phyloP scores from a whole-genome alignment of 2,113 vertebrate genomes.

The human region DNA sequence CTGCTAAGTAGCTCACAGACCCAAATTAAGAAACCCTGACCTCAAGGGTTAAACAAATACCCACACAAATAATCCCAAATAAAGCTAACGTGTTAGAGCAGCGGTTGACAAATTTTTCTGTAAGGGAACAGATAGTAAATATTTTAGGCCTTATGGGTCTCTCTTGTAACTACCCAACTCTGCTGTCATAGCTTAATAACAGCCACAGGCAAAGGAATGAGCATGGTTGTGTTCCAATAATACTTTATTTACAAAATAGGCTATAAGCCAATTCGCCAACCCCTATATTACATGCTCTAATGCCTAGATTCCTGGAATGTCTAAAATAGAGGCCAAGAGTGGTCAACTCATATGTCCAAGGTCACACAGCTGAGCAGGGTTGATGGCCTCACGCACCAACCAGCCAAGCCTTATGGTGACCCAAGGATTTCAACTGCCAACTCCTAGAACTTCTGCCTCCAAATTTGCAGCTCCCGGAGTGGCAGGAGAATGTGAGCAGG shows the following conservation, averaged over 20 bases:
- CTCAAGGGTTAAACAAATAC: background rate
- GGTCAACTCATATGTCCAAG: background rate
- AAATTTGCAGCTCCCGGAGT: background rate
- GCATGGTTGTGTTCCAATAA: constrained; percentile 33
- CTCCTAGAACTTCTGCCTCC: background rate
- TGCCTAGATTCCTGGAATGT: background rate
- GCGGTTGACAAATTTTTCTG: background rate
- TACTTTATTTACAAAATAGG: constrained; percentile 53
- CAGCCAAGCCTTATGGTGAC: background rate
- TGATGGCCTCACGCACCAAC: background rate
- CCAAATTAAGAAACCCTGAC: constrained; percentile 11
- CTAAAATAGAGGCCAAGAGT: background rate
- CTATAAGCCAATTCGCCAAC: background rate
- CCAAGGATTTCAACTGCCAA: background rate
- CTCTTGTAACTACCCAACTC: background rate
- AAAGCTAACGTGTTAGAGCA: background rate
- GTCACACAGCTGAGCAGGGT: background rate
- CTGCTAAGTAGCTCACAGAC: background rate
- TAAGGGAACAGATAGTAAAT: background rate
- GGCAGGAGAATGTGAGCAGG: background rate
- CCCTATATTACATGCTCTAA: background rate
- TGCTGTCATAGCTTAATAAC: background rate
- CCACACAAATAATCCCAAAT: background rate
- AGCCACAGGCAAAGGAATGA: constrained; percentile 8
- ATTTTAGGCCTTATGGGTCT: background rate